Evolutionary conservation across 2,113 vertebrate genomes (phyloP), one percentile per base, ranked within the genome.

Genomic region (Ardeotis arabs): DNA sequence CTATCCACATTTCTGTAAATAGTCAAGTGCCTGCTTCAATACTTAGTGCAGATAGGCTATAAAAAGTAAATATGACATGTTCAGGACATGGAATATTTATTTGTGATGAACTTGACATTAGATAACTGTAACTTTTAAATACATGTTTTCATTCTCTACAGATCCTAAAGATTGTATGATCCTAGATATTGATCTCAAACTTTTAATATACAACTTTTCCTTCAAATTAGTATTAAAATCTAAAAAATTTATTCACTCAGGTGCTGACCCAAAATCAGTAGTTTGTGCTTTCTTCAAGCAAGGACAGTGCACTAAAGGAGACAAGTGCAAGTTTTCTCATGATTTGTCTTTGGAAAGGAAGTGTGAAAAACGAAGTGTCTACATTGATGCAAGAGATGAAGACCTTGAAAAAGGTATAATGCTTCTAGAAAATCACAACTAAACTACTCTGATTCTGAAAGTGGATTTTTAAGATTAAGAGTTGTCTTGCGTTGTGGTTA

Each of bases 301-400:
- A 98, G 99, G 99, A 20, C 99, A 99, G 33, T 99, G 99, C 90
- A 99, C 99, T 44, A 99, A 99, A 96, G 99, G 99, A 24, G 99
- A 99, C 97, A 99, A 99, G 93, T 99, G 99, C 97, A 99, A 99
- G 96, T 99, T 99, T 97, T 99, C 99, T 97, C 99, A 99, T 87
- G 99, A 99, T 92, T 94, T 99, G 84, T 98, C 99, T 13, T 97
- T 99, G 98, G 99, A 99, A 97, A 98, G 99, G 85, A 99, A 99
- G 95, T 98, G 99, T 96, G 99, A 99, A 97, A 99, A 99, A 89
- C 98, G 99, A 77, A 99, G 99, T 58, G 96, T 99, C 76, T 99
- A 99, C 88, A 98, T 99, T 87, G 99, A 99, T 82, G 99, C 99
- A 81, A 97, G 99, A 97, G 99, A 99, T 90, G 99, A 99, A 66